These are phyloP conservation scores for Hesperophylax magnus DNA, from an alignment of 1,140 invertebrate genomes.

Conservation along the genomic window DNA sequence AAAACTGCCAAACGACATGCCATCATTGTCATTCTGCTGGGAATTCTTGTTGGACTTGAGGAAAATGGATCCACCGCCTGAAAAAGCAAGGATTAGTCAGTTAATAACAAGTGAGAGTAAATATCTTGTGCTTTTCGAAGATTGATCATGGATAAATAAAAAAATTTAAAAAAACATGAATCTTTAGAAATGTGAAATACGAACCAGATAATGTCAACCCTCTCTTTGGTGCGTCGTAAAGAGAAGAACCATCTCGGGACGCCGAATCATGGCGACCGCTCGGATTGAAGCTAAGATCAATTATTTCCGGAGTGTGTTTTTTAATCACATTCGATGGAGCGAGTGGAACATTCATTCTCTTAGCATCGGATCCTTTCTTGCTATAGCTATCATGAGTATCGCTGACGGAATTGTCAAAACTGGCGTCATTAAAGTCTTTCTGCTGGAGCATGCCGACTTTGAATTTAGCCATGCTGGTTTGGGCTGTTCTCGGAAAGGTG, in stretches of 20 bases:
- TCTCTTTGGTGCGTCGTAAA: conserved; percentile 60
- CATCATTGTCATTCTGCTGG: conserved; percentile 60
- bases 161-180: neutral
- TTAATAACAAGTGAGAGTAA: neutral
- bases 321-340: conserved; percentile 61
- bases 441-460: conserved; percentile 41
- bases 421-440: conserved; percentile 39
- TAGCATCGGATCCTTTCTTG: conserved; percentile 40
- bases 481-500: conserved; percentile 50
- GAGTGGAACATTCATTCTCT: conserved; percentile 57
- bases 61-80: conserved; percentile 79
- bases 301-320: conserved; percentile 70
- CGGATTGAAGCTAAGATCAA: conserved; percentile 69
- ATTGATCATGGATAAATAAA: neutral
- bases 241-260: conserved; percentile 61
- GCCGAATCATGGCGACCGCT: conserved; percentile 59
- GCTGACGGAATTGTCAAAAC: conserved; percentile 56
- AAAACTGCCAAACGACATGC: neutral
- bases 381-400: conserved; percentile 43
- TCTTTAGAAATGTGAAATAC: neutral
- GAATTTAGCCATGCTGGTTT: conserved; percentile 42
- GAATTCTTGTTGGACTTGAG: conserved; percentile 77
- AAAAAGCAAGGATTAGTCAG: conserved; percentile 23
- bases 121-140: neutral
- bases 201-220: conserved; percentile 51